Conservation (phyloP, 2,797 vertebrate species). For the Poecile montanus region DNA sequence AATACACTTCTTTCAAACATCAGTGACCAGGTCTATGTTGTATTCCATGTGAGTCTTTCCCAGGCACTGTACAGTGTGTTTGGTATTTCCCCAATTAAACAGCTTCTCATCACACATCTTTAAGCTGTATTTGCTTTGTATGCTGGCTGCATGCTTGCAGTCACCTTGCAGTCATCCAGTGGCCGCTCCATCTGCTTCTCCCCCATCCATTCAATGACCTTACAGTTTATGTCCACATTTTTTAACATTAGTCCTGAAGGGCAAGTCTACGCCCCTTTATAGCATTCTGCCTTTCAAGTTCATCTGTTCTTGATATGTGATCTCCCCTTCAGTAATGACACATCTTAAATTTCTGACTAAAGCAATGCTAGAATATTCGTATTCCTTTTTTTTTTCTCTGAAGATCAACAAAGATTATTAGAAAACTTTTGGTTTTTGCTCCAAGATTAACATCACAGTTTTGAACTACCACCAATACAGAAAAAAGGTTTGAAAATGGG, state of each 20-base stretch:
- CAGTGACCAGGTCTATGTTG: neutral
- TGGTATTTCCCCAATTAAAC: neutral
- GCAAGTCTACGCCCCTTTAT: neutral
- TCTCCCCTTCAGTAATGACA: neutral
- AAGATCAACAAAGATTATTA: neutral
- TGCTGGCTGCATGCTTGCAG: neutral
- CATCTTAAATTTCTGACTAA: neutral
- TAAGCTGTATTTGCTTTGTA: neutral
- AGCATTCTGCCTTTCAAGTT: neutral
- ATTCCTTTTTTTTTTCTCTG: neutral
- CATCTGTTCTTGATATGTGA: neutral
- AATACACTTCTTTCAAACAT: neutral
- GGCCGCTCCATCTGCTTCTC: accelerated
- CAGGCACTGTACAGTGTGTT: neutral
- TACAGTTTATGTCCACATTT: neutral
- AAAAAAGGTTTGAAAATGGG: neutral
- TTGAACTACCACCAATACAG: neutral
- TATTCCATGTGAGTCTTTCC: neutral
- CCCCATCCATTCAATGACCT: neutral
- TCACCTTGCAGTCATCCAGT: neutral
- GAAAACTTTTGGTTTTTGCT: neutral
- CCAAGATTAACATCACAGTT: neutral
- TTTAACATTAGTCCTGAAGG: neutral
- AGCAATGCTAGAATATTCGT: neutral
- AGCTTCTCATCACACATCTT: neutral